Percentiles rank a stretch among this genome's conserved stretches.
phyloP scores from a whole-genome alignment of 2,113 vertebrate species.

The Chamaea fasciata region DNA sequence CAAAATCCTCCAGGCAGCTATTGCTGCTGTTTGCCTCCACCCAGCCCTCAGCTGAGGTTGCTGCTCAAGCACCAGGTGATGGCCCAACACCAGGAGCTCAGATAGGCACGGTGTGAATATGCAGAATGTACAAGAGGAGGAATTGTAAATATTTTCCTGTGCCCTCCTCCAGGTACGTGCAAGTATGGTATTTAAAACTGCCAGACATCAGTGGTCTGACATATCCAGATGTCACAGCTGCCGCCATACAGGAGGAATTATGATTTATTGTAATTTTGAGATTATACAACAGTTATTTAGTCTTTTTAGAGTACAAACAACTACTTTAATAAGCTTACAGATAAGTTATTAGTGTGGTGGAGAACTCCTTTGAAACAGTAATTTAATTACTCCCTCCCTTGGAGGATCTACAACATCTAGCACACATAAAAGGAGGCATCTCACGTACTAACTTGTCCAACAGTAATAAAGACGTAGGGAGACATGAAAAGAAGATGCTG shows the following conservation, averaged over 20 bases:
- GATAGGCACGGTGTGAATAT: rapidly evolving
- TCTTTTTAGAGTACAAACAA: constrained; percentile 30
- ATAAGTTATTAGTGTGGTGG: constrained; percentile 18
- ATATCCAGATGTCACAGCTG: neutral
- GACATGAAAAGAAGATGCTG: constrained; percentile 23
- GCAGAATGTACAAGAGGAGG: neutral
- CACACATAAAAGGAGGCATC: constrained; percentile 17
- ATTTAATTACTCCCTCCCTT: constrained; percentile 23
- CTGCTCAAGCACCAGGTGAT: neutral
- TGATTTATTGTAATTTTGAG: constrained; percentile 22
- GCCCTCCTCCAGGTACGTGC: neutral
- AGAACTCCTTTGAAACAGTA: constrained; percentile 20
- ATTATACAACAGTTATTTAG: constrained; percentile 25
- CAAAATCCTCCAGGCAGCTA: neutral
- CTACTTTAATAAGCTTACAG: constrained; percentile 19
- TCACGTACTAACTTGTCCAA: constrained; percentile 6
- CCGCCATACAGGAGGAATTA: neutral
- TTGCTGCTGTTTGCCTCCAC: rapidly evolving
- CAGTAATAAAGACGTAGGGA: neutral
- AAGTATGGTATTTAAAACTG: neutral
- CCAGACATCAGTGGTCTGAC: neutral
- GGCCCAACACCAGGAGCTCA: neutral
- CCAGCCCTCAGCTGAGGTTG: neutral
- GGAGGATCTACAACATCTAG: constrained; percentile 37
- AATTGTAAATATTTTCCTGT: neutral